These are phyloP conservation scores for Smutsia temminckii DNA, from an alignment of 2,797 vertebrate species.

Conservation along the genomic window DNA sequence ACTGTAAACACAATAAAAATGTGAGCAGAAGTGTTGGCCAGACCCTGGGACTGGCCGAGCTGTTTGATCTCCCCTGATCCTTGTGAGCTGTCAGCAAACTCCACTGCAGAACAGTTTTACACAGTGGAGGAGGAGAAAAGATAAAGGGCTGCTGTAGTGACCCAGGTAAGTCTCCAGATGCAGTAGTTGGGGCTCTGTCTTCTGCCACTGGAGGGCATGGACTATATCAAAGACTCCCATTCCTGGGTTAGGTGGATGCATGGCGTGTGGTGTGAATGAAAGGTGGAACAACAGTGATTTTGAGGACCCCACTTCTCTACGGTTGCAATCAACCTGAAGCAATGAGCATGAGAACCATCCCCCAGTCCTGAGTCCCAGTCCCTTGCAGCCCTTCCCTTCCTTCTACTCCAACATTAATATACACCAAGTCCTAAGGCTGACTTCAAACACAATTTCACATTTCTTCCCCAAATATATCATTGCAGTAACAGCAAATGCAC, in stretches of 20 bases:
- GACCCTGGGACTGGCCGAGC: not conserved
- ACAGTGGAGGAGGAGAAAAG: not conserved
- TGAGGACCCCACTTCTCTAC: not conserved
- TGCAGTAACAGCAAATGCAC: not conserved
- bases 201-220: rapidly evolving
- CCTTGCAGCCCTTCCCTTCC: not conserved
- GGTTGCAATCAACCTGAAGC: not conserved
- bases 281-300: not conserved
- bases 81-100: not conserved
- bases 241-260: not conserved
- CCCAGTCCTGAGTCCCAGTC: not conserved
- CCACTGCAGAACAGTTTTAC: not conserved
- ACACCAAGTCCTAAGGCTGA: not conserved
- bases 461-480: not conserved
- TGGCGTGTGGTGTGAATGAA: rapidly evolving
- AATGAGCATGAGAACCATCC: not conserved
- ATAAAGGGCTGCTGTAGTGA: not conserved
- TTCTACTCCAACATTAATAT: not conserved
- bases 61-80: not conserved
- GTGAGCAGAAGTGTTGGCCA: too few relatives aligned
- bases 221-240: not conserved
- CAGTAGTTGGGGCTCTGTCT: not conserved
- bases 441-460: not conserved
- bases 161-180: not conserved
- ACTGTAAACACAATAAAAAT: not conserved